Base-by-base conservation (phyloP, 1,140 invertebrate species). In the Schlechtendalia chinensis region DNA sequence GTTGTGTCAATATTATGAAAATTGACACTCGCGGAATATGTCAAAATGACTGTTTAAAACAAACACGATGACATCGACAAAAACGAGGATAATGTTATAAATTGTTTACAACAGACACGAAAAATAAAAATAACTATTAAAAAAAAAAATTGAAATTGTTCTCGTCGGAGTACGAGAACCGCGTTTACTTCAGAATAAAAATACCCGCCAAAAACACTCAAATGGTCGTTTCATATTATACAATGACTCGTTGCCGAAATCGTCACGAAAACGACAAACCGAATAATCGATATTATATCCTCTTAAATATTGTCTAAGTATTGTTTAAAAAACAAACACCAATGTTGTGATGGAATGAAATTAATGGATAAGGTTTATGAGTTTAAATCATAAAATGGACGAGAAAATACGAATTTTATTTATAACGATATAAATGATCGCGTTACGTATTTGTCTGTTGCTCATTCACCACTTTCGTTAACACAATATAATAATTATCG, bases 1-100 rank as follows among this genome's bases (percentile, higher is more conserved):
- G 5, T 54, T n/a, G 17, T 54, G 47, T 72, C 47, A 72, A 72
- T 72, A 54, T 72, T 72, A 54, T 72, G 47, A 72, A 72, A 72
- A 54, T 72, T 29, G 22, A 53, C 50, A 29, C 24, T 54, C 24
- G 24, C 47, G 69, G 50, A 54, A 72, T 22, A 29, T 5, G 50
- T 54, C 24, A 27, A 54, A 32, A 50, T 10, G 14, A 50, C 24
- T 29, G 69, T 29, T 53, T 72, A 72, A 19, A 10, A 54, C 24
- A 72, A 54, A 72, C 50, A 29, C 24, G 14, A 69, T 53, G 47
- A 72, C 22, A 19, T 54, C 16, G 29, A 12, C 24, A 19, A 54
- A 54, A 53, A 29, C 69, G 24, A 19, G 22, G 16, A 22, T 17
- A 71, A 71, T 24, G 24, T 56, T 67, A 67, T 50, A 50, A 47